Base-by-base conservation (phyloP, 53 echinoderm and acorn worm species). In the Mesocentrotus franciscanus region DNA sequence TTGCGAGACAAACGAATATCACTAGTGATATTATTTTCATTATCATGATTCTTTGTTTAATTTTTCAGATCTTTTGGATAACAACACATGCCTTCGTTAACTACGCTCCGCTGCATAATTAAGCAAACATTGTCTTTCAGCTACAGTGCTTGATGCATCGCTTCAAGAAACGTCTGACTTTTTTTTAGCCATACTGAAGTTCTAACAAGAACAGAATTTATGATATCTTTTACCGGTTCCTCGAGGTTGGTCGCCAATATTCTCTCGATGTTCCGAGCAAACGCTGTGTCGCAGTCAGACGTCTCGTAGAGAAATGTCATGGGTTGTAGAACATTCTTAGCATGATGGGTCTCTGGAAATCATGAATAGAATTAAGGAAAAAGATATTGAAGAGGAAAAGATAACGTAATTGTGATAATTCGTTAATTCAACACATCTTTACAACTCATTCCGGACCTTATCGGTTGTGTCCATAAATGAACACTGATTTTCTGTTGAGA, bases 221-320 rank as follows among this genome's bases (percentile, higher is more conserved):
- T 33, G 33, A 13, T 49, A 55, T 85, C 1, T 58, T 7, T 92
- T 90, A 85, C 90, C 91, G 90, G 85, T 94, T 90, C 90, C 7
- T 74, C 68, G 20, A 90, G 72, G 90, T 66, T 95, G 60, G 57
- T 78, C 4, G 90, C 55, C 26, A 90, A 76, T 90, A 66, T 42
- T 33, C 22, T 20, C 66, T 90, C 96, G 22, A 95, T 60, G 35
- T 61, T 60, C 62, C 68, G 39, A 39, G 85, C 79, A 30, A 95
- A 66, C 0, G 22, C 70, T 10, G 66, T 71, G 71, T 96, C 81
- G 59, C 96, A 96, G 20, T 93, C 57, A 58, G 85, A 70, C 8
- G 96, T 93, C 89, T 93, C 93, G 26, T 90, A 95, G 7, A 90
- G 87, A 87, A 96, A 93, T 0, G 81, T 94, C 94, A 94, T 94